phyloP scores from a whole-genome alignment of 2,113 vertebrate genomes.

The Eublepharis macularius region DNA sequence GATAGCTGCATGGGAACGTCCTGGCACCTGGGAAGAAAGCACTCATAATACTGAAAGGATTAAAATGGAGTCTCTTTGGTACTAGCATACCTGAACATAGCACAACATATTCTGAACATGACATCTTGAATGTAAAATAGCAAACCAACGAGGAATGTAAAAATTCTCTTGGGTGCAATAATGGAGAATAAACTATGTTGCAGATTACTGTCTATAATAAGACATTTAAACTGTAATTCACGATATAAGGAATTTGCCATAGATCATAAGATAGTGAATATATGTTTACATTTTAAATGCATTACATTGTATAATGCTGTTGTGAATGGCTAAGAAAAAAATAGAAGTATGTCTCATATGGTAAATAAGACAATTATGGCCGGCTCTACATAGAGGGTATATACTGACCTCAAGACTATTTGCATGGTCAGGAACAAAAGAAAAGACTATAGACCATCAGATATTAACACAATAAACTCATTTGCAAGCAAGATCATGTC shows the following conservation, averaged over 20 bases:
- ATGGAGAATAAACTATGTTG: conserved; percentile 46
- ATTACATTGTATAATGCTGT: conserved; percentile 48
- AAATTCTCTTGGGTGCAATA: conserved; percentile 56
- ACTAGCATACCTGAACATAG: too few species aligned
- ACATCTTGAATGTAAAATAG: conserved; percentile 51
- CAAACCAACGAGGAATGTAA: conserved; percentile 65
- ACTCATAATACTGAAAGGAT: too few species aligned
- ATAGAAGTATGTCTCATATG: background rate
- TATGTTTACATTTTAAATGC: conserved; percentile 67
- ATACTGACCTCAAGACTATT: background rate
- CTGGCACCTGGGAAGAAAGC: too few species aligned
- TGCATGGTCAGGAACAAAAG: background rate
- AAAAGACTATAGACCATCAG: background rate
- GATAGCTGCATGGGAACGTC: too few species aligned
- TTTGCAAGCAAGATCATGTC: background rate
- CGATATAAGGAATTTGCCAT: conserved; percentile 42
- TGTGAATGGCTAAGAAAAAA: conserved; percentile 32
- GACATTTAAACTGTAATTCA: conserved; percentile 49
- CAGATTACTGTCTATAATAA: conserved; percentile 57
- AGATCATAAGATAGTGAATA: conserved; percentile 64
- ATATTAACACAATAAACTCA: background rate
- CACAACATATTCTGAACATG: too few species aligned
- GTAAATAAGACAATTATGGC: background rate
- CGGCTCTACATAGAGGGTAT: background rate
- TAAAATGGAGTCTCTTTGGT: too few species aligned